These are phyloP conservation scores for Lynx canadensis DNA, from an alignment of 2,113 vertebrate species.

Conservation along the genomic window DNA sequence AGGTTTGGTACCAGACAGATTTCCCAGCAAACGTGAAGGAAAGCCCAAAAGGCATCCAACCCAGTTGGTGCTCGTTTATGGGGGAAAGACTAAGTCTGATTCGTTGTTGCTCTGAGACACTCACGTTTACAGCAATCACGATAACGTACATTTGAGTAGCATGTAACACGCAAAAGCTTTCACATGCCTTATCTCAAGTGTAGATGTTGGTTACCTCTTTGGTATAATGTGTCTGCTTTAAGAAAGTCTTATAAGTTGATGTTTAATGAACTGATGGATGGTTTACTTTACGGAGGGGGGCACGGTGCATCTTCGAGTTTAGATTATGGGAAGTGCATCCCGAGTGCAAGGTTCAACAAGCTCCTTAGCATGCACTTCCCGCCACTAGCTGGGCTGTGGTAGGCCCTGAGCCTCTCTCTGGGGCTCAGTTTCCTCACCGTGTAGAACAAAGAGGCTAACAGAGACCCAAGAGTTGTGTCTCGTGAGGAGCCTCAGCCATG, in stretches of 20 bases:
- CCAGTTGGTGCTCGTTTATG: neutral
- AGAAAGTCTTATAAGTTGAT: neutral
- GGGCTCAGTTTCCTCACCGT: neutral
- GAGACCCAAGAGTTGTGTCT: fast-evolving
- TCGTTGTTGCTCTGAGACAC: neutral
- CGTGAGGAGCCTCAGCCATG: fast-evolving
- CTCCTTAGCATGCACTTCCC: fast-evolving
- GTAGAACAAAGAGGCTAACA: neutral
- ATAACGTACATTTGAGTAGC: neutral
- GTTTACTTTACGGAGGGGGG: neutral
- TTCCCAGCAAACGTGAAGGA: neutral
- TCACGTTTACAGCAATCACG: neutral
- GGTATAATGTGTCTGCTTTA: neutral
- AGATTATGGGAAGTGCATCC: neutral
- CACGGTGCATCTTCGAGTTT: neutral
- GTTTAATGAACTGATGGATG: neutral
- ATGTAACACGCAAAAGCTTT: neutral
- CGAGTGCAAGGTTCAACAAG: neutral
- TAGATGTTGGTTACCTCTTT: neutral
- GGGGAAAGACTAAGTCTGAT: neutral
- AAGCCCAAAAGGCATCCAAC: neutral
- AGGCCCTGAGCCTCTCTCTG: too few species aligned
- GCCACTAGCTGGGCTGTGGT: fast-evolving
- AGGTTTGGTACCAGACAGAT: neutral
- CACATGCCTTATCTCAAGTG: neutral